Evolutionary conservation across 1,140 invertebrate species (phyloP), one percentile per base, ranked within the genome.

Genomic region (Pteromalus puparum): DNA sequence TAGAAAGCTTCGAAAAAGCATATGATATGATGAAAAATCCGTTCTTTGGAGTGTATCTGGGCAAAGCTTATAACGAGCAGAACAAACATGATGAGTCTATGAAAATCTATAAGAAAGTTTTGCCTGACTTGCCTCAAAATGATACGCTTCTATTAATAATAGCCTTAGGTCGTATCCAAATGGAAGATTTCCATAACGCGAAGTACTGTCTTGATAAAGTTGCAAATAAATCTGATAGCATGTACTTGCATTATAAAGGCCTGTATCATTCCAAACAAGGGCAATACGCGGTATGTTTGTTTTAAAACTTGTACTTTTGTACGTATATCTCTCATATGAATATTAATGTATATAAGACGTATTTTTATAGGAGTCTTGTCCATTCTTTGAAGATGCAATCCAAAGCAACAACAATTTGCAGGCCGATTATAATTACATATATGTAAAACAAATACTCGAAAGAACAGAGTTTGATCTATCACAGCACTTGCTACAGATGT

Each of bases 1-100:
- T 65, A 34, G 26, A 67, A 12, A 21, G 53, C 21, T 79, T 79
- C 21, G 18, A 46, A 67, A 79, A 21, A 65, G 53, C 53, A 30
- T 79, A 67, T 67, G 24, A 79, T 21, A 30, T 67, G 9, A 67
- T 67, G n/a, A 67, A 65, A 34, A 79, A 79, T 67, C 53, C 53
- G 2, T 12, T 67, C 10, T 79, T 7, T 13, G 48, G 77, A 2
- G 12, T 67, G 1, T 79, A n/a, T 28, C 9, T 79, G 9, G 77
- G 53, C 7, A 53, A 79, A 67, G 67, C 34, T 24, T 79, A 34
- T 5, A 79, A 21, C 9, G 48, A 79, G 26, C 0, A 30, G 15
- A 79, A 6, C 0, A 13, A 67, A 7, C 13, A 38, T 18, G 28
- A 10, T n/a, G 5, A 21, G 28, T 0, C 9, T 48, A 9, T 0